Evolutionary conservation across 2,888 invertebrate species (phyloP).

Genomic region (Uloborus plumipes): DNA sequence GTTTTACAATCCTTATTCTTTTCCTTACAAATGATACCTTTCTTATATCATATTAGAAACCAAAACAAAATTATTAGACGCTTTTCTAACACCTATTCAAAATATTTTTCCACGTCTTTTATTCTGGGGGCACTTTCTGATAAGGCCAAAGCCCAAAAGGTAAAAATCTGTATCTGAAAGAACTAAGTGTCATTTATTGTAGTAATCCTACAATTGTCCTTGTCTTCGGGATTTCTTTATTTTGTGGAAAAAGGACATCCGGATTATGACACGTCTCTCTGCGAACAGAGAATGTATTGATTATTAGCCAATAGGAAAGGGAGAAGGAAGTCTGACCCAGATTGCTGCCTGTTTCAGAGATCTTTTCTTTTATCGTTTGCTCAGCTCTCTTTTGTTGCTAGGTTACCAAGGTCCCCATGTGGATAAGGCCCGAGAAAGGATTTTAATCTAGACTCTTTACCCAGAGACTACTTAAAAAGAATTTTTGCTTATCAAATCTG

Average conservation of each 20-base stretch:
- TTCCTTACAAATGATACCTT: too few species aligned
- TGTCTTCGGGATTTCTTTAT: slow-evolving; percentile 25
- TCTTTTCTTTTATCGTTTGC: slow-evolving; percentile 38
- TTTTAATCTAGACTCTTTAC: too few species aligned
- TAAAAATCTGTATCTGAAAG: slow-evolving; percentile 7
- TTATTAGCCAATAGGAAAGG: slow-evolving; percentile 51
- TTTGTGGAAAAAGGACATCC: slow-evolving; percentile 21
- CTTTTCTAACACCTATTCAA: too few species aligned
- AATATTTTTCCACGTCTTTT: too few species aligned
- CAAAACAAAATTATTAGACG: too few species aligned
- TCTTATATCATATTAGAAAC: too few species aligned
- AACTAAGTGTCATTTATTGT: slow-evolving; percentile 46
- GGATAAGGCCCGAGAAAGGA: not conserved
- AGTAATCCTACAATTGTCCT: slow-evolving; percentile 56
- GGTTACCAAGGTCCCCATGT: slow-evolving; percentile 24
- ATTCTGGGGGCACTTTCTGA: too few species aligned
- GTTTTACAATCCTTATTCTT: too few species aligned
- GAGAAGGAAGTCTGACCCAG: slow-evolving; percentile 46
- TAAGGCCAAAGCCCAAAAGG: too few species aligned
- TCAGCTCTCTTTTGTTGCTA: slow-evolving; percentile 38
- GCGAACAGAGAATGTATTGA: slow-evolving; percentile 43
- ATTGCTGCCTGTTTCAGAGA: slow-evolving; percentile 45
- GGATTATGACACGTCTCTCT: slow-evolving; percentile 51
- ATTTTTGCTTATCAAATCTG: too few species aligned
- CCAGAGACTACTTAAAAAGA: too few species aligned